phyloP scores from a whole-genome alignment of 2,888 invertebrate genomes.

The Scelioninae gen. 2 region DNA sequence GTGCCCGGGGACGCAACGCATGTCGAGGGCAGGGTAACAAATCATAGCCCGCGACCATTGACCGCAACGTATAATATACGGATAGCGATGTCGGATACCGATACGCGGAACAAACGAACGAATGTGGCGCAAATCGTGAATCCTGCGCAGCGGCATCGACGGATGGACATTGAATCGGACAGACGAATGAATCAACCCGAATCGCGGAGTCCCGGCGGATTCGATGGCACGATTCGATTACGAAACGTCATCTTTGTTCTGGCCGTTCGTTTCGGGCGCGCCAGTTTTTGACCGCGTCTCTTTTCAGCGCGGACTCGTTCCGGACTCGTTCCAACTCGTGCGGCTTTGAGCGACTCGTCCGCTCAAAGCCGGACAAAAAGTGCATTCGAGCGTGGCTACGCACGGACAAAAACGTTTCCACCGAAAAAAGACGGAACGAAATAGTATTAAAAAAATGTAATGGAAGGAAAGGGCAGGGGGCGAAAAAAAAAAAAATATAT shows the following conservation, averaged over 20 bases:
- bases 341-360: slow-evolving; percentile 10
- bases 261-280: slow-evolving; percentile 11
- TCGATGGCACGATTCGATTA: slow-evolving; percentile 69
- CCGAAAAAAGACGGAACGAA: slow-evolving; percentile 1
- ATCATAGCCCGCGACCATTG: slow-evolving; percentile 70
- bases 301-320: slow-evolving; percentile 25
- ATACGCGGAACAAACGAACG: slow-evolving; percentile 71
- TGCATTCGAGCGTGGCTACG: slow-evolving; percentile 5
- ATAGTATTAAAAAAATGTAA: too few relatives aligned
- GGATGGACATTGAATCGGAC: slow-evolving; percentile 63
- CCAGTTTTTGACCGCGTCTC: too few relatives aligned
- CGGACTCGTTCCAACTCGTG: slow-evolving; percentile 25
- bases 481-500: too few relatives aligned
- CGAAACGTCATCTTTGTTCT: slow-evolving; percentile 66
- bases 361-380: slow-evolving; percentile 39
- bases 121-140: slow-evolving; percentile 69
- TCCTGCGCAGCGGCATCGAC: slow-evolving; percentile 60
- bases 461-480: too few relatives aligned
- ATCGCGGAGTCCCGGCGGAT: slow-evolving; percentile 63
- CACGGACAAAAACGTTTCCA: slow-evolving; percentile 31
- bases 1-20: slow-evolving; percentile 49
- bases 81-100: slow-evolving; percentile 70
- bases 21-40: slow-evolving; percentile 71
- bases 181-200: slow-evolving; percentile 59
- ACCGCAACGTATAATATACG: slow-evolving; percentile 72